A percentile compares a stretch with the other conserved stretches of the same genome.
Conservation (phyloP, 2,888 invertebrate genomes). For the Euplexia lucipara region DNA sequence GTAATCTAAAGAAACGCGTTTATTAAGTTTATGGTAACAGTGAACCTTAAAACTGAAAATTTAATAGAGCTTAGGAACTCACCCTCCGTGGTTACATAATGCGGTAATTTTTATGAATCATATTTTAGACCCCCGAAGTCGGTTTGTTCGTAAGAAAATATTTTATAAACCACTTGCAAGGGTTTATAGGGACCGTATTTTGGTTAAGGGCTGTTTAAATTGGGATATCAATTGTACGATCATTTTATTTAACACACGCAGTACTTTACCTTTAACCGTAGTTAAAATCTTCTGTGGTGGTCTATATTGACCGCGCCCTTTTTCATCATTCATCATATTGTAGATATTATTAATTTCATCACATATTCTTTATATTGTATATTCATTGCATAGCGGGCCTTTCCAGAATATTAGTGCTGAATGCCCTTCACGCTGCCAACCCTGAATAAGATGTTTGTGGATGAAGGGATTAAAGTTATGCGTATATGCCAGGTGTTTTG, state of each 20-base stretch:
- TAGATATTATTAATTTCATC: no score
- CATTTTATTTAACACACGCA: slow-evolving; percentile 20
- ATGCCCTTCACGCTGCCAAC: no score
- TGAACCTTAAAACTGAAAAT: slow-evolving; percentile 64
- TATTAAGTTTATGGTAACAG: slow-evolving; percentile 62
- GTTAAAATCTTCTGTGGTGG: background rate
- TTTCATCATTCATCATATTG: no score
- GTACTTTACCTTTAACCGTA: background rate
- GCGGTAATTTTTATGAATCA: slow-evolving; percentile 63
- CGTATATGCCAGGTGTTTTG: no score
- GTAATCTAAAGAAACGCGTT: slow-evolving; percentile 67
- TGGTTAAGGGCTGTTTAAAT: slow-evolving; percentile 12
- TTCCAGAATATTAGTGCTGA: no score
- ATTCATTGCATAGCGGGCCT: no score
- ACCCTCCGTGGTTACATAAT: slow-evolving; percentile 51
- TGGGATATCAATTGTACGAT: slow-evolving; percentile 27
- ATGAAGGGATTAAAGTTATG: no score
- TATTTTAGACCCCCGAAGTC: slow-evolving; percentile 51
- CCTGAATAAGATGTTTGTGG: no score
- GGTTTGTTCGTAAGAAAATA: slow-evolving; percentile 44
- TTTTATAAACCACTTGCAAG: slow-evolving; percentile 47
- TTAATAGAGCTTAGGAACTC: slow-evolving; percentile 61
- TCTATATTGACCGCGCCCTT: no score
- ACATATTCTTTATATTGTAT: no score
- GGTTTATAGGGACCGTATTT: slow-evolving; percentile 48